Evolutionary conservation across 2,113 vertebrate species (phyloP).

Genomic region (Leucopsar rothschildi): DNA sequence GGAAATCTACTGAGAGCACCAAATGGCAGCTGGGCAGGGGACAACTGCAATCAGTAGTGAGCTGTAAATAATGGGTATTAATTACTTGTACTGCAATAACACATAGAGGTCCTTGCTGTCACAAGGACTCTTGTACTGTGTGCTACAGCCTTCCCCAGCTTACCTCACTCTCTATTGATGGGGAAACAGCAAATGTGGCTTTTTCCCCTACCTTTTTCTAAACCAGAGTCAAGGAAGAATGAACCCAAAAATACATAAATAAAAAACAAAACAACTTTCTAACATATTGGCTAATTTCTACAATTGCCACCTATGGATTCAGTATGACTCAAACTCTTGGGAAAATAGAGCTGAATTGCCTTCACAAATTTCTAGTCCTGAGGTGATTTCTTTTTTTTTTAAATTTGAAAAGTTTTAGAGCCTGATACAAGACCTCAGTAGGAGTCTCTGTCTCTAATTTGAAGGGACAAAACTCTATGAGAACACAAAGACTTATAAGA

Average conservation of each 20-base stretch:
- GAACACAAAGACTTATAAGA: not conserved
- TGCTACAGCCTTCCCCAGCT: not conserved
- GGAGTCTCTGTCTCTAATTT: not conserved
- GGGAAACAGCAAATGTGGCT: not conserved
- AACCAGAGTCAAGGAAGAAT: not conserved
- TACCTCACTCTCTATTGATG: not conserved
- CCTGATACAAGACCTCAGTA: not conserved
- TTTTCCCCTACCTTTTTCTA: not conserved
- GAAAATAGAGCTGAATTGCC: not conserved
- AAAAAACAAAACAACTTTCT: not conserved
- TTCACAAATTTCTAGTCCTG: not conserved
- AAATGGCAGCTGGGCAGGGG: not conserved
- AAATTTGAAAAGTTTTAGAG: not conserved
- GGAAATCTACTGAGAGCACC: not conserved
- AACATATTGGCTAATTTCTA: not conserved
- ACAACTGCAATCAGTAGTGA: not conserved
- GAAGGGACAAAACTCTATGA: not conserved
- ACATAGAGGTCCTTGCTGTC: not conserved
- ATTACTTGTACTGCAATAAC: not conserved
- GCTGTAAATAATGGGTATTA: conserved; percentile 25
- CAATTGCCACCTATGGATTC: not conserved
- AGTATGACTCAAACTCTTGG: not conserved
- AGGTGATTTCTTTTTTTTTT: not conserved
- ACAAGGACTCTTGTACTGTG: not conserved
- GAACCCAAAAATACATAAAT: not conserved